Evolutionary conservation across 1,140 invertebrate genomes (phyloP).

Genomic region (Drosophila saltans): DNA sequence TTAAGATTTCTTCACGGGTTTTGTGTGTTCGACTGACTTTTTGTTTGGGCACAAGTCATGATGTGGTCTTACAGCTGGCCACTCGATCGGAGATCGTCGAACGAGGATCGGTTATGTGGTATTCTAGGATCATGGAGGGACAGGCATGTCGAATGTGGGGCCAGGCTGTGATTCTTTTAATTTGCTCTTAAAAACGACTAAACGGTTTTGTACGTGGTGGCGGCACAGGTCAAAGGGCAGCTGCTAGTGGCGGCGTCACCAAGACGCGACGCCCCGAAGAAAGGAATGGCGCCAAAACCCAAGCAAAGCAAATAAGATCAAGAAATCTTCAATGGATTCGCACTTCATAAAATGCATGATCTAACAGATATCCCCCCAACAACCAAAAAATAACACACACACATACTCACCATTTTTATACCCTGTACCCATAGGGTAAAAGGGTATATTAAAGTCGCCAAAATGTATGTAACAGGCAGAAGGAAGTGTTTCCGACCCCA

Average conservation of each 20-base stretch:
- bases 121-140: constrained; percentile 15
- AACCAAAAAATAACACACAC: constrained; percentile 7
- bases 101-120: background rate
- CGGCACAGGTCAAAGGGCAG: constrained; percentile 71
- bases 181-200: constrained; percentile 43
- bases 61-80: constrained; percentile 59
- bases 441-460: too few relatives aligned
- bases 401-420: too few relatives aligned
- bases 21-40: constrained; percentile 52
- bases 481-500: too few relatives aligned
- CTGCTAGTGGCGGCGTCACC: constrained; percentile 55
- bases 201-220: constrained; percentile 62
- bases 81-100: constrained; percentile 53
- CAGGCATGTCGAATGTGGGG: constrained; percentile 66
- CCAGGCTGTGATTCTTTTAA: constrained; percentile 29
- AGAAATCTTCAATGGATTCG: constrained; percentile 56
- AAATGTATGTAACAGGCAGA: too few relatives aligned
- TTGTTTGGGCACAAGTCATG: constrained; percentile 71
- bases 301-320: constrained; percentile 17
- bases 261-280: constrained; percentile 48
- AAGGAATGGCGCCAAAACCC: constrained; percentile 66
- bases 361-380: constrained; percentile 45
- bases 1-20: constrained; percentile 65
- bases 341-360: constrained; percentile 76
- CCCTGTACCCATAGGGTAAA: too few relatives aligned